phyloP scores from a whole-genome alignment of 1,140 invertebrate genomes.

The Drosophila sp. region DNA sequence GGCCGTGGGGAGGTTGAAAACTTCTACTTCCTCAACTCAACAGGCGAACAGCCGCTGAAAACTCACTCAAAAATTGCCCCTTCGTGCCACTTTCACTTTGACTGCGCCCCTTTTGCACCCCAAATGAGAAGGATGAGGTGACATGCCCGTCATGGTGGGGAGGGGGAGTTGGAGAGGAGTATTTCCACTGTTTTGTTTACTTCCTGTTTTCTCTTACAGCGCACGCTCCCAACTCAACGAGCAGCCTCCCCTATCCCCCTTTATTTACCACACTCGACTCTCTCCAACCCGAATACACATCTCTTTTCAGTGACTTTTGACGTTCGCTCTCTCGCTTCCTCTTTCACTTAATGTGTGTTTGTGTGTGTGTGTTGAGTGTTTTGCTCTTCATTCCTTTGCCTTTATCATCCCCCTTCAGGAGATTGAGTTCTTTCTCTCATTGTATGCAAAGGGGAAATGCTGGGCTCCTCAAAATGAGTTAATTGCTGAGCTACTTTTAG shows the following conservation, averaged over 20 bases:
- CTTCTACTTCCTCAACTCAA: slow-evolving; percentile 50
- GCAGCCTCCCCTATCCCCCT: background rate
- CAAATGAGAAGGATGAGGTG: background rate
- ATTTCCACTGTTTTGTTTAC: slow-evolving; percentile 51
- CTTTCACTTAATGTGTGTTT: slow-evolving; percentile 2
- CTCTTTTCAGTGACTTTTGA: slow-evolving; percentile 69
- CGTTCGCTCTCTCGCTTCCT: slow-evolving; percentile 60
- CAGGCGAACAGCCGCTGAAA: slow-evolving; percentile 49
- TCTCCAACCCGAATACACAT: slow-evolving; percentile 31
- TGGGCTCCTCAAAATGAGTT: slow-evolving; percentile 24
- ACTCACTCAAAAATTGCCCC: slow-evolving; percentile 61
- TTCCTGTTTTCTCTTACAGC: slow-evolving; percentile 74
- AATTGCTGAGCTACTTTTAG: slow-evolving; percentile 31
- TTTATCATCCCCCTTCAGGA: slow-evolving; percentile 65
- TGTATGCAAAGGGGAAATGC: slow-evolving; percentile 65
- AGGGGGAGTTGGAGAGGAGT: slow-evolving; percentile 14
- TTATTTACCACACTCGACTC: background rate
- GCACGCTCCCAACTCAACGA: slow-evolving; percentile 65
- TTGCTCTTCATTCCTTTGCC: slow-evolving; percentile 8
- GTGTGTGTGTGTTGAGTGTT: slow-evolving; percentile 7
- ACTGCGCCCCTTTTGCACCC: slow-evolving; percentile 27
- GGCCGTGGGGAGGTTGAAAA: background rate
- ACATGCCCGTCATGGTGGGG: too few species aligned
- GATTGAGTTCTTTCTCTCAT: slow-evolving; percentile 40
- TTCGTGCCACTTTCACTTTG: slow-evolving; percentile 48